Evolutionary conservation across 2,797 vertebrate genomes (phyloP).

Genomic region (Setipinna tenuifilis): DNA sequence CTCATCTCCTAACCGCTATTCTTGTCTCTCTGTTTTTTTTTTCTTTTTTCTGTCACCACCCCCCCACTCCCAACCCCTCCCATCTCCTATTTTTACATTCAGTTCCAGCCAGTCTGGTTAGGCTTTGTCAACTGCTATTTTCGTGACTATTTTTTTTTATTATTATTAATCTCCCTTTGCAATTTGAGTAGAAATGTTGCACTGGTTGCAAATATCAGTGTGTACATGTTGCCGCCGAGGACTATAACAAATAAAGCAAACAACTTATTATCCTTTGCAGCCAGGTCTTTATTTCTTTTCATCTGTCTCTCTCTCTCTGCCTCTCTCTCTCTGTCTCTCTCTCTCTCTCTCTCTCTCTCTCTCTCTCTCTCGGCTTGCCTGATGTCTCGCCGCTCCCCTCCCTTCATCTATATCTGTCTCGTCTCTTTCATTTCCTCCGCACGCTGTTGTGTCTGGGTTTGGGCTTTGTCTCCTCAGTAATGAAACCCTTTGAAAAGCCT

Average conservation of each 20-base stretch:
- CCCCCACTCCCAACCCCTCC: not conserved
- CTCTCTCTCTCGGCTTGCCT: not conserved
- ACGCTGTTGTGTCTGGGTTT: not conserved
- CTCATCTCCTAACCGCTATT: not conserved
- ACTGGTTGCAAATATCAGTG: not conserved
- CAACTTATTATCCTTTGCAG: not conserved
- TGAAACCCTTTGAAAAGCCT: constrained; percentile 2
- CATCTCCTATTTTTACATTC: too few species aligned
- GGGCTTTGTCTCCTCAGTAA: not conserved
- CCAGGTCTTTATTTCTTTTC: not conserved
- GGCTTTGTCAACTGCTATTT: too few species aligned
- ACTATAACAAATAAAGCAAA: not conserved
- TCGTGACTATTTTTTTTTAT: too few species aligned
- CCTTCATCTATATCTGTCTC: constrained; percentile 32
- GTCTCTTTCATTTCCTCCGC: not conserved
- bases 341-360: not conserved
- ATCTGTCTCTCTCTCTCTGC: too few species aligned
- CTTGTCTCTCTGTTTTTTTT: not conserved
- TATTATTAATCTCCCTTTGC: not conserved
- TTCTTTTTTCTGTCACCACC: not conserved
- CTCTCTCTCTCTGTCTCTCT: not conserved
- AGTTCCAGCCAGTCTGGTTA: too few species aligned
- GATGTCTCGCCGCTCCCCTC: not conserved
- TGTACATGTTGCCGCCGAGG: not conserved
- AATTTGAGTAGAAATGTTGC: not conserved